Base-by-base conservation (phyloP, 1,140 invertebrate genomes). In the Drosophila auraria region DNA sequence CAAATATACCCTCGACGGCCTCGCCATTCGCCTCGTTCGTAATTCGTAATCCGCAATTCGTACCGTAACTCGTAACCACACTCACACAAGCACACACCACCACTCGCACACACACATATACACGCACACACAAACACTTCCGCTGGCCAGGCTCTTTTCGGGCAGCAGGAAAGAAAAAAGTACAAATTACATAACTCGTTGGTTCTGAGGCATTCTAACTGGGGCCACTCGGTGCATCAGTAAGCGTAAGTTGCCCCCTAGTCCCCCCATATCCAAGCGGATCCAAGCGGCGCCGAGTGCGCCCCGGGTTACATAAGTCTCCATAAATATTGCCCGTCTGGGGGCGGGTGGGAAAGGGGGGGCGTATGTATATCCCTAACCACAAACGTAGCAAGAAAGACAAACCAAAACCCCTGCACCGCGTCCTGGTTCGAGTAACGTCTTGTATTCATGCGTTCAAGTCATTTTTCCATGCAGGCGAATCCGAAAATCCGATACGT, bases 381-480 rank as follows among this genome's bases (percentile, higher is more conserved):
- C 78, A 87, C 77, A 83, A 87, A 74, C 60, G 66, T 72, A 78
- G 68, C 49, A 61, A 82, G 61, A 81, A 81, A 78, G 53, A 75
- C 62, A 87, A 74, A 62, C 49, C 77, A 84, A 78, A 47, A 51
- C 66, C 86, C 82, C 69, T 91, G 86, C 86, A 90, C 86, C 74
- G 70, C 87, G 72, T 77, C 79, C 84, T 74, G 86, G 82, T 89
- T 64, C 71, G 78, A 86, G 87, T 90, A 91, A 81, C 86, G 87
- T 90, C 83, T 90, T 90, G 86, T 92, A 92, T 92, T 92, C 91
- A 92, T 92, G 91, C 91, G 91, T 92, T 92, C 87, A 92, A 92
- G 91, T 92, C 91, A 92, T 92, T 92, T 91, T 92, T 91, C 87
- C 87, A 92, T 83, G 80, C 91, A 92, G 91, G 91, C 87, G 63